Base-by-base conservation (phyloP, 92 coral and sea anemone genomes). In the Bergia sp. region DNA sequence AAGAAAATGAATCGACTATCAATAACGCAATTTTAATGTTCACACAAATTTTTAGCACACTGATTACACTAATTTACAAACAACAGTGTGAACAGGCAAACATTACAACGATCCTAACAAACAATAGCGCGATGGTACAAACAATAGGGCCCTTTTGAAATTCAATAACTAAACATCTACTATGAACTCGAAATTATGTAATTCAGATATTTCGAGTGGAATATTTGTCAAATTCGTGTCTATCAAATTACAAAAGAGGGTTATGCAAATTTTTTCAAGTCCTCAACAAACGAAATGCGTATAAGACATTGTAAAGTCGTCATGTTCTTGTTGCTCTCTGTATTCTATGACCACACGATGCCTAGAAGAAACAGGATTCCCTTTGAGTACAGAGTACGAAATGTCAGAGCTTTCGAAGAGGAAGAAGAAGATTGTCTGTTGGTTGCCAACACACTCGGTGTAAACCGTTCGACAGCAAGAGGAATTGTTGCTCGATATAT, bases 401-500 rank as follows among this genome's bases (percentile, higher is more conserved):
- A 79, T 41, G 90, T 88, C 67, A 66, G 47, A 64, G 90, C 90
- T 76, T 88, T 88, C 37, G 90, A 88, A 47, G 82, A 88, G 42
- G 79, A 78, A 78, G 77, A 42, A 43, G 90, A 88, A 66, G 86
- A 88, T 76, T 88, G 79, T 66, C 45, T 80, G 38, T 64, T 66
- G 20, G 86, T 79, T 64, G 87, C 73, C 15, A 82, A 88, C 78
- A 88, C 81, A 37, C 77, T 88, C 40, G 91, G 91, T 12, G 91
- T 88, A 39, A 88, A 88, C 73, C 82, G 81, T 61, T 88, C 87
- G 23, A 79, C 78, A 73, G 90, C 86, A 18, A 82, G 89, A 75
- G 53, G 88, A 42, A 89, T 89, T 16, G 88, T 91, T 20, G 89
- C 89, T 65, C 85, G 86, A 15, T 88, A 80, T 40, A 58, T 91